Percentiles rank a stretch among this genome's conserved stretches.
phyloP scores from a whole-genome alignment of 2,113 vertebrate genomes.

The Empidonax alnorum region DNA sequence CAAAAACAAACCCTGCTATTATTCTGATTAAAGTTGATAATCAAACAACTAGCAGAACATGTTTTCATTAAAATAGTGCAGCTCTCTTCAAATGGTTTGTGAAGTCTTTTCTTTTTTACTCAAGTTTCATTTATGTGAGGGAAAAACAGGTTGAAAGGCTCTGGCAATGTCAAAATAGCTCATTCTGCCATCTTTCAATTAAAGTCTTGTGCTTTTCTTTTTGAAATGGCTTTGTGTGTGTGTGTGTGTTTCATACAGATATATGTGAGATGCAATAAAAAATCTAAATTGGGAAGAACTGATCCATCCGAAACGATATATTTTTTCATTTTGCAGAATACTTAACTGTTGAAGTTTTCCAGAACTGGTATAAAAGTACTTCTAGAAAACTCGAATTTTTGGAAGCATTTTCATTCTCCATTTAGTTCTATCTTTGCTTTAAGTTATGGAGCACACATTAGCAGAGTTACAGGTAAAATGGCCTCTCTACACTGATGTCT shows the following conservation, averaged over 20 bases:
- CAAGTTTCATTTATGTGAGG: background rate
- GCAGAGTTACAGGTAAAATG: background rate
- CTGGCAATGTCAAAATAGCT: background rate
- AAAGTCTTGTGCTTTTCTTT: background rate
- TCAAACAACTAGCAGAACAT: background rate
- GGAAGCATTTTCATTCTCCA: background rate
- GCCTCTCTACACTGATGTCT: background rate
- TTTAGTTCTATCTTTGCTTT: background rate
- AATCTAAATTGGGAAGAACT: background rate
- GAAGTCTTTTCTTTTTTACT: background rate
- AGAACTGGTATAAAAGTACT: background rate
- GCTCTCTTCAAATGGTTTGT: background rate
- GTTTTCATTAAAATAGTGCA: background rate
- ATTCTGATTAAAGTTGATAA: slow-evolving; percentile 23
- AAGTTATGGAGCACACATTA: background rate
- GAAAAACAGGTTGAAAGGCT: background rate
- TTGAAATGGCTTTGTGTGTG: background rate
- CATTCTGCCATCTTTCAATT: slow-evolving; percentile 7
- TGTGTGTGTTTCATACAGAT: background rate
- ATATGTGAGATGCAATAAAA: background rate
- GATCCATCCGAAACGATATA: background rate
- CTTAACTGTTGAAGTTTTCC: background rate
- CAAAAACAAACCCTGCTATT: background rate
- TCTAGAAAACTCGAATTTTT: background rate
- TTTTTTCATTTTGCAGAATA: background rate